Conservation (phyloP, 2,797 vertebrate genomes). For the Sebastes trivittatus region DNA sequence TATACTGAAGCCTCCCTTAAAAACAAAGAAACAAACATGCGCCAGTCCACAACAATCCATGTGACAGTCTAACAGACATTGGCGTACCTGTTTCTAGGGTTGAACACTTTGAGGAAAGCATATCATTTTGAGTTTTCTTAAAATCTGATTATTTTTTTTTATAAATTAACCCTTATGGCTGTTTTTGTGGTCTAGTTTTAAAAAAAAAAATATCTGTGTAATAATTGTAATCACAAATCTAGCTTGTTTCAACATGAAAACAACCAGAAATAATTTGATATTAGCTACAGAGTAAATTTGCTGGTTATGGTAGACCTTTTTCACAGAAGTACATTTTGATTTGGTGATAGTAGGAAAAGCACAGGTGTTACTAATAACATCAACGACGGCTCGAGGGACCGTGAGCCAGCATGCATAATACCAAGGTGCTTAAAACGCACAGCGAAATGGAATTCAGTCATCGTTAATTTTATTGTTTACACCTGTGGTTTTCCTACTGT, state of each 20-base stretch:
- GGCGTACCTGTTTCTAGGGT: neutral
- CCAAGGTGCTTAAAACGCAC: no score
- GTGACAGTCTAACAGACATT: neutral
- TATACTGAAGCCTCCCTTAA: fast-evolving
- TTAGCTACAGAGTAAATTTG: neutral
- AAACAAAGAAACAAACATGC: neutral
- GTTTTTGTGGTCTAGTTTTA: neutral
- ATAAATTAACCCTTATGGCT: neutral
- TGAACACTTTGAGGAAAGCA: neutral
- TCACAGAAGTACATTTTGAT: neutral
- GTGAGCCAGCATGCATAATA: neutral
- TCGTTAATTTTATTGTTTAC: neutral
- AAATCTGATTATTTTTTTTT: neutral
- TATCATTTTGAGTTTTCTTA: neutral
- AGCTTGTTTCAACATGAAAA: neutral
- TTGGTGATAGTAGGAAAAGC: neutral
- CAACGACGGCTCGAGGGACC: neutral
- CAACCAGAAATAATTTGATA: neutral
- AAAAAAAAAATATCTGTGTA: neutral
- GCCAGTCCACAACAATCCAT: neutral
- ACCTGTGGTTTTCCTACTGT: neutral
- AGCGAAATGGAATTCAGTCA: neutral
- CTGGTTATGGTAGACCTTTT: neutral
- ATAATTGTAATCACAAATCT: neutral
- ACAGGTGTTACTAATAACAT: neutral